Evolutionary conservation across 2,113 vertebrate genomes (phyloP).

Genomic region (Caretta caretta): DNA sequence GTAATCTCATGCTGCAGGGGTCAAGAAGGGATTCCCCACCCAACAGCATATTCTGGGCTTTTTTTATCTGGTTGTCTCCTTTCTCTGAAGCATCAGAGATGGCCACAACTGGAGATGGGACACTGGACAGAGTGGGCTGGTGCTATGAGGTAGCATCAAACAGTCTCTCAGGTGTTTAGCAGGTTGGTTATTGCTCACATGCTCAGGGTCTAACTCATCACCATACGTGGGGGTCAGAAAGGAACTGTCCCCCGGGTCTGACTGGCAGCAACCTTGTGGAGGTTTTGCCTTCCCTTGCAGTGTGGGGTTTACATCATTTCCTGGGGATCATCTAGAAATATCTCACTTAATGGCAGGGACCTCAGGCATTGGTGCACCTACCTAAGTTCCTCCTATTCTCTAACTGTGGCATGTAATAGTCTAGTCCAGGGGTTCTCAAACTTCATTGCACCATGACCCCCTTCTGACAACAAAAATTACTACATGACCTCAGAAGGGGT

Average conservation of each 20-base stretch:
- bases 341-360: neutral
- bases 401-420: neutral
- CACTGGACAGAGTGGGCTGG: neutral
- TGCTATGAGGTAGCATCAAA: neutral
- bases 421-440: neutral
- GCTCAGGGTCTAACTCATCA: neutral
- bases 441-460: no score
- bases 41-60: neutral
- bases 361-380: neutral
- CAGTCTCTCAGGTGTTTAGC: neutral
- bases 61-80: neutral
- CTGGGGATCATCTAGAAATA: neutral
- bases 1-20: neutral
- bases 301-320: no score
- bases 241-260: neutral
- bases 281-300: neutral
- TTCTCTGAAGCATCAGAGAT: neutral
- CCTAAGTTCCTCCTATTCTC: neutral
- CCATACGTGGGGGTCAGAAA: neutral
- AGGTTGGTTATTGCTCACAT: neutral
- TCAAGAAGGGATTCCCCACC: neutral
- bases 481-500: no score
- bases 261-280: neutral
- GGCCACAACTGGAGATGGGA: neutral
- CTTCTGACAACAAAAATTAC: no score